phyloP scores from a whole-genome alignment of 2,113 vertebrate genomes.

The Nibea albiflora region DNA sequence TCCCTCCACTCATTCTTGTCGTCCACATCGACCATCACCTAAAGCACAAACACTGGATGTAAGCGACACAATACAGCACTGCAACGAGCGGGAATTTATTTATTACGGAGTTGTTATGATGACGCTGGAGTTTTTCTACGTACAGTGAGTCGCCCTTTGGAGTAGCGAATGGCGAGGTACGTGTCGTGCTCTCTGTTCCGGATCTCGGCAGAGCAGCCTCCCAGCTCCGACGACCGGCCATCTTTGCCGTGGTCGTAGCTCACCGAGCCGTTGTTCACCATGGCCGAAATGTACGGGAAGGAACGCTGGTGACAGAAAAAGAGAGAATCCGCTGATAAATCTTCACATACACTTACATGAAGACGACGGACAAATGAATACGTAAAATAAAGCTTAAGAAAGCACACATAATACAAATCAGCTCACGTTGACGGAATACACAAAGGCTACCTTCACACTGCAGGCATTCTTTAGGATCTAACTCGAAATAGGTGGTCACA shows the following conservation, averaged over 20 bases:
- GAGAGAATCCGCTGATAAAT: not conserved
- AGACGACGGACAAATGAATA: not conserved
- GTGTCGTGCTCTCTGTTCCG: slow-evolving; percentile 95
- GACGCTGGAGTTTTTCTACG: slow-evolving; percentile 43
- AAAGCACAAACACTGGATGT: not conserved
- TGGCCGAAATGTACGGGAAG: slow-evolving; percentile 96
- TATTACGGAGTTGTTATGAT: not conserved
- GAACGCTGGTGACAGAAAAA: slow-evolving; percentile 85
- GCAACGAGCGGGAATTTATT: not conserved
- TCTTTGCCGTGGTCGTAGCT: slow-evolving; percentile 96
- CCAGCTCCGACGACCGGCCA: slow-evolving; percentile 91
- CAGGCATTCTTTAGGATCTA: not conserved
- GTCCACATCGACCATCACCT: slow-evolving; percentile 97
- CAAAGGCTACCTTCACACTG: slow-evolving; percentile 23
- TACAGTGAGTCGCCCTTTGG: slow-evolving; percentile 94
- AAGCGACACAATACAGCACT: not conserved
- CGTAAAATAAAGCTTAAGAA: not conserved
- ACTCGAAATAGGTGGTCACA: no score
- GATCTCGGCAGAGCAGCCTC: slow-evolving; percentile 93
- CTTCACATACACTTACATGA: not conserved
- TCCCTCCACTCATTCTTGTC: slow-evolving; percentile 98
- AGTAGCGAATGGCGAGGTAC: slow-evolving; percentile 96
- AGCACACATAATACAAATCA: not conserved
- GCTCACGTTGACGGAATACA: not conserved
- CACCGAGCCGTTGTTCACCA: slow-evolving; percentile 97